Conservation (phyloP, 2,113 vertebrate species). For the Caretta caretta region DNA sequence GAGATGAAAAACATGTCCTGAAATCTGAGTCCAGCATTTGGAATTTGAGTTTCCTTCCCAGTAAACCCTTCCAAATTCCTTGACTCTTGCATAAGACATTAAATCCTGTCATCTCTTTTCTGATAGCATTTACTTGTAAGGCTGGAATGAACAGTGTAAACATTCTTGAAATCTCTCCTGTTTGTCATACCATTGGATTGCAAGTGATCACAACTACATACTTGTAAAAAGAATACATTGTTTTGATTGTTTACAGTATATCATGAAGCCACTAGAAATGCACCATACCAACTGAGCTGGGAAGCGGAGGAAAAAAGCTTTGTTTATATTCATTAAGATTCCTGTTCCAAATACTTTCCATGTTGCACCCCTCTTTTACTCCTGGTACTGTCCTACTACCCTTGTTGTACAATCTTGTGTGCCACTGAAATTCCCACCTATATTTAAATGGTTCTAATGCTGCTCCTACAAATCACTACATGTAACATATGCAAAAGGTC, state of each 20-base stretch:
- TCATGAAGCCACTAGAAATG: neutral
- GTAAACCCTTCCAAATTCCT: conserved; percentile 41
- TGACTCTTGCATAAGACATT: neutral
- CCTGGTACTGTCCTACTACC: neutral
- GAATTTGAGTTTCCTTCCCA: conserved; percentile 28
- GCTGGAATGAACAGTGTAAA: conserved; percentile 56
- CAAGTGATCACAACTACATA: conserved; percentile 5
- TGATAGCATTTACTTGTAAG: conserved; percentile 54
- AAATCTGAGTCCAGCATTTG: neutral
- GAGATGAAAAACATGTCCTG: neutral
- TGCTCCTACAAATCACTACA: neutral
- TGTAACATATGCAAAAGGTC: neutral
- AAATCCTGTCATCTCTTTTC: conserved; percentile 49
- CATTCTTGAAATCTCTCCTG: conserved; percentile 51
- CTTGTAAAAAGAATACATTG: neutral
- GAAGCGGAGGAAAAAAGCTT: neutral
- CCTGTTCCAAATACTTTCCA: neutral
- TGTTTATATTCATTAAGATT: neutral
- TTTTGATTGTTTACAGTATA: neutral
- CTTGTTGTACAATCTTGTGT: fast-evolving
- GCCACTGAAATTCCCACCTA: neutral
- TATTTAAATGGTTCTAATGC: neutral
- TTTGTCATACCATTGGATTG: neutral
- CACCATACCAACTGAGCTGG: fast-evolving
- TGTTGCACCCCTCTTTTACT: neutral